Conservation (phyloP, 2,113 vertebrate species). For the Taurulus bubalis region DNA sequence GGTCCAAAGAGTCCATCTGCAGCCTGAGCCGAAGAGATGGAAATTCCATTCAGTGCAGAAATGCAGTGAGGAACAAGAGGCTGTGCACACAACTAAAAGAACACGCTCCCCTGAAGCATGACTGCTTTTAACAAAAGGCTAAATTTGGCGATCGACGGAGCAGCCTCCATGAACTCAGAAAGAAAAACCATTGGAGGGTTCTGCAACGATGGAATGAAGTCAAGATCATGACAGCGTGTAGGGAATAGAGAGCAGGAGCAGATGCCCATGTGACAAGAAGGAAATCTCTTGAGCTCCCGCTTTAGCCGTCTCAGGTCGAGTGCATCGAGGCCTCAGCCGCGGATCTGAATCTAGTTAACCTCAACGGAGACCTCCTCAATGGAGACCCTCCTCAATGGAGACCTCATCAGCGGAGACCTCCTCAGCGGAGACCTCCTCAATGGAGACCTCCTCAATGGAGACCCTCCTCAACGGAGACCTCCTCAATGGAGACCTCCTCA, state of each 20-base stretch:
- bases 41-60: conserved; percentile 37
- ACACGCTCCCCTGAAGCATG: conserved; percentile 33
- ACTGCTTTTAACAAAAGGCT: conserved; percentile 24
- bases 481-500: too few relatives aligned
- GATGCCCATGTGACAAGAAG: neutral
- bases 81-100: conserved; percentile 31
- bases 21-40: conserved; percentile 18
- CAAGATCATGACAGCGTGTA: neutral
- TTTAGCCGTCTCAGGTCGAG: conserved; percentile 26
- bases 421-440: too few relatives aligned
- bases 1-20: conserved; percentile 35
- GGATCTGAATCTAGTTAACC: conserved; percentile 70
- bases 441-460: too few relatives aligned
- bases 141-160: conserved; percentile 28
- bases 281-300: conserved; percentile 18
- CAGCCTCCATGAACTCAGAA: conserved; percentile 28
- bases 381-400: too few relatives aligned
- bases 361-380: conserved; percentile 14
- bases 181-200: conserved; percentile 7
- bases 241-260: neutral
- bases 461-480: too few relatives aligned
- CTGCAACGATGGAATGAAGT: conserved; percentile 12
- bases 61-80: conserved; percentile 26
- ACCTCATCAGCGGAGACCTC: too few relatives aligned
- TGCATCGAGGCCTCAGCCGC: conserved; percentile 13